These are phyloP conservation scores for Macrosiphum euphorbiae DNA, from an alignment of 2,888 invertebrate genomes.

Conservation along the genomic window DNA sequence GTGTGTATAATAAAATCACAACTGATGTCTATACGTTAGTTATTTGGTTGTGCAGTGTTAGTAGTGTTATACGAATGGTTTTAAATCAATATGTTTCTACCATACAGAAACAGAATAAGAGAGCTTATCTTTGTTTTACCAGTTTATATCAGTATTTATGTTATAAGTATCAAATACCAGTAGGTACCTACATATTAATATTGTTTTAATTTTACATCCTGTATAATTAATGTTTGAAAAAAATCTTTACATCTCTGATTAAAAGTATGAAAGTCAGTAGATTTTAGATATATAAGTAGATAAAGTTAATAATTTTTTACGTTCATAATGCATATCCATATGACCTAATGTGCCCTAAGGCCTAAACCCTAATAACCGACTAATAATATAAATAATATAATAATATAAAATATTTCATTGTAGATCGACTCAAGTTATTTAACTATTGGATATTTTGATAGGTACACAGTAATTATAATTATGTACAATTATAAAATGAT, in stretches of 20 bases:
- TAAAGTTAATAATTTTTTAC: not conserved
- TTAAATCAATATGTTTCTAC: not conserved
- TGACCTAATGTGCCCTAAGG: not conserved
- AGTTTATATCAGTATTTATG: constrained; percentile 12
- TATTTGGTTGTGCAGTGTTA: not conserved
- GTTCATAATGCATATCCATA: not conserved
- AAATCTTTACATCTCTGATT: not conserved
- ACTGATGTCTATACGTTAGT: not conserved
- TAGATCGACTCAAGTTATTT: not conserved
- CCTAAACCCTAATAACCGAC: not conserved
- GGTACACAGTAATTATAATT: not conserved
- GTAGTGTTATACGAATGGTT: not conserved
- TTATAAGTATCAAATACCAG: not conserved
- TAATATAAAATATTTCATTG: too few species aligned
- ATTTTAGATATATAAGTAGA: not conserved
- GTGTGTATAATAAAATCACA: too few species aligned
- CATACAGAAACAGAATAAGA: not conserved
- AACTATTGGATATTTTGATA: not conserved
- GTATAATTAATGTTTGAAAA: not conserved
- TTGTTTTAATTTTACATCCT: not conserved
- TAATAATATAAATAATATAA: not conserved
- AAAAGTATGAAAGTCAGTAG: not conserved
- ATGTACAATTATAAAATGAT: not conserved
- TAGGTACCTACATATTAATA: not conserved
- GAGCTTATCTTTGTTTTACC: not conserved